Evolutionary conservation across 2,113 vertebrate species (phyloP), one percentile per base, ranked within the genome.

Genomic region (Albula glossodonta): DNA sequence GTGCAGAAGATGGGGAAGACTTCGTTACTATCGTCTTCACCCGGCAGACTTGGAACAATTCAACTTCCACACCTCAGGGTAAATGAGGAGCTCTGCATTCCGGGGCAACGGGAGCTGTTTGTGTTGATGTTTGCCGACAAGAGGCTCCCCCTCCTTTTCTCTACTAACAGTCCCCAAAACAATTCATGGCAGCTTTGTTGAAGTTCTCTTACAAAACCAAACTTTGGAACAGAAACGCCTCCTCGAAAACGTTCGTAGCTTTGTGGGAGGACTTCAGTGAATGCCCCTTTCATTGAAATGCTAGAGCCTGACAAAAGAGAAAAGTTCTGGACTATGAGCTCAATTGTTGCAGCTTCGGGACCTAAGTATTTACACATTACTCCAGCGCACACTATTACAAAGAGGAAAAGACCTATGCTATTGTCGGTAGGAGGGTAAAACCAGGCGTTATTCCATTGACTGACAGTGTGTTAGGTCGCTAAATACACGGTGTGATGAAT

Each of bases 151-250:
- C 74, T 50, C 88, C 51, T 86, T 91, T 80, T 88, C 88, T 92
- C 93, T 92, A 91, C 91, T 87, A 91, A 70, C 89, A 89, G 87
- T 88, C 52, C 86, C 88, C 52, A 74, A 52, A 85, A 89, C 88
- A 89, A 84, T 66, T 85, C 87, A 89, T 94, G 91, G 92, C 90
- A 93, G 89, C 83, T 78, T 52, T 0, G 91, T 94, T 66, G 60
- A 66, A 90, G 85, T 90, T 94, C 81, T 87, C 78, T 92, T 84
- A 88, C 88, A 90, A 91, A 93, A 91, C 80, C 51, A 86, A 91
- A 90, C 90, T 94, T 93, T 89, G 81, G 10, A 77, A 82, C 78
- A 89, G 91, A 90, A 86, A 94, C 95, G 91, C 95, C 94, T 95
- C 93, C 74, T 51, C 25, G 51, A 92, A 91, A 86, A 90, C 57